Base-by-base conservation (phyloP, 1,140 invertebrate species). In the Cydia fagiglandana region DNA sequence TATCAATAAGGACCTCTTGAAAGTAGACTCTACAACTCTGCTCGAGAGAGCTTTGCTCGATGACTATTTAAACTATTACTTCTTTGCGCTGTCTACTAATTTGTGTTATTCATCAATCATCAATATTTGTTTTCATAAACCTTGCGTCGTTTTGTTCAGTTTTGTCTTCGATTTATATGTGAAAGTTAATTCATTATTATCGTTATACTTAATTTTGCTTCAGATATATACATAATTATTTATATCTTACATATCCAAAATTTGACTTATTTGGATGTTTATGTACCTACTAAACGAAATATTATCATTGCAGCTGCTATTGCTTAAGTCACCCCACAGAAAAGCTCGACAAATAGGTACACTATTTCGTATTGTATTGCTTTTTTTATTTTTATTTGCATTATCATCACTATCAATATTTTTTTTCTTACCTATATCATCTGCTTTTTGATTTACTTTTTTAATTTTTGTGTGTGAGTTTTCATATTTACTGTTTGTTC, bases 301-400 rank as follows among this genome's bases (percentile, higher is more conserved):
- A 82, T 91, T 89, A 78, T 90, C 78, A 82, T 91, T 91, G 81
- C 91, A 92, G 91, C 91, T 92, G 91, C 89, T 92, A 92, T 92
- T 92, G 91, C 85, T 91, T 92, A 92, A 92, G 88, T 90, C 91
- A 92, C 91, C 86, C 89, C 80, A 86, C 86, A 91, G 89, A 89
- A 87, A 88, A 88, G 77, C 83, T 82, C 88, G 80, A 80, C 82
- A 91, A 91, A 91, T 92, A 92, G 91, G 91, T 92, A 92, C 88
- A 90, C 80, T 81, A 77, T 66, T 85, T 88, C 88, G 81, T 88
- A 90, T 86, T 85, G 83, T 89, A 91, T 79, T 84, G 88, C 89
- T 88, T 90, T 77, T 77, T 79, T 84, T 64, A 17, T 9, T 76
- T 78, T 87, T 47, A 50, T 83, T 88, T 86, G 85, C 83, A 68